These are phyloP conservation scores for Stenodera caucasica DNA, from an alignment of 2,888 invertebrate species.

Conservation along the genomic window DNA sequence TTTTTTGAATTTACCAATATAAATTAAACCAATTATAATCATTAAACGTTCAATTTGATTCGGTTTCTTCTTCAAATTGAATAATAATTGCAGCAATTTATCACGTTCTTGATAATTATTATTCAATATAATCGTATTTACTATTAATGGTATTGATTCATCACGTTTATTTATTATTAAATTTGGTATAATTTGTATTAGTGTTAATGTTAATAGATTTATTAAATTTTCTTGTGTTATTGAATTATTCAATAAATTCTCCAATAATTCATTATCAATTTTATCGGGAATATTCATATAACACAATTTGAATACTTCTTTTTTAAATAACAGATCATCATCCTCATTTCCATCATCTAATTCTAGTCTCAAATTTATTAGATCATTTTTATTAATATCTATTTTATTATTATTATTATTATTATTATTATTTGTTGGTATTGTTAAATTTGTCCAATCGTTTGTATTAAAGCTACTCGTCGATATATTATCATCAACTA, in stretches of 20 bases:
- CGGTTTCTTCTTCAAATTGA: conserved; percentile 72
- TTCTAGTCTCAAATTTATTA: conserved; percentile 12
- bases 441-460: conserved; percentile 55
- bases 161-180: conserved; percentile 69
- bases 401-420: conserved; percentile 2
- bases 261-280: conserved; percentile 46
- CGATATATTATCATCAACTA: conserved; percentile 48
- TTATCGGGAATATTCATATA: conserved; percentile 53
- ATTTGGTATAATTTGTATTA: conserved; percentile 69
- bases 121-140: conserved; percentile 65
- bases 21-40: conserved; percentile 60
- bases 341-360: neutral
- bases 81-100: conserved; percentile 65
- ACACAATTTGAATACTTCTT: conserved; percentile 59
- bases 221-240: conserved; percentile 55
- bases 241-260: conserved; percentile 51
- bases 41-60: conserved; percentile 65
- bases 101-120: conserved; percentile 63
- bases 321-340: conserved; percentile 55
- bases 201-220: conserved; percentile 59
- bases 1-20: conserved; percentile 57
- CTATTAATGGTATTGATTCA: conserved; percentile 68
- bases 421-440: conserved; percentile 25
- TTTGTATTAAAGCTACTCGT: conserved; percentile 49
- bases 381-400: neutral